Base-by-base conservation (phyloP, 2,888 invertebrate species). In the Prosopocoilus inquinatus region DNA sequence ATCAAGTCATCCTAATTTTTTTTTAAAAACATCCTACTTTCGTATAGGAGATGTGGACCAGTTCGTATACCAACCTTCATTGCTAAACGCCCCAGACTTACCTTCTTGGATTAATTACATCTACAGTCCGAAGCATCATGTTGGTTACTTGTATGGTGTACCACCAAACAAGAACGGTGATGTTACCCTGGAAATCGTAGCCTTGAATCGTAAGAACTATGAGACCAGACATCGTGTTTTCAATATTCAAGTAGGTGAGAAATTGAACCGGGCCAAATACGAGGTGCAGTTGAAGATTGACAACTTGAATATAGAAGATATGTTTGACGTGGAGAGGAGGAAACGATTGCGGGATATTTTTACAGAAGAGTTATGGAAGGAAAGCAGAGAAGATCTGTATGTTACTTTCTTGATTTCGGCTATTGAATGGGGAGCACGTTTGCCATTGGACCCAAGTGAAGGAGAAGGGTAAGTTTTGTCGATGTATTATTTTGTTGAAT, bases 261-360 rank as follows among this genome's bases (percentile, higher is more conserved):
- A 89, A 68, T 77, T 81, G 55, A 84, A 83, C 62, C 82, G 86
- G 59, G 86, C 90, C 0, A 84, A 83, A 41, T 86, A 88, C 70
- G 87, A 93, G 68, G 87, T 94, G 3, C 89, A 92, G 71, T 79
- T 95, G 69, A 94, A 94, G 78, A 91, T 95, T 46, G 90, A 93
- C 73, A 94, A 94, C 75, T 78, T 94, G 16, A 93, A 94, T 70
- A 90, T 94, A 50, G 91, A 93, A 62, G 93, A 95, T 70, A 80
- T 94, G 70, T 87, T 94, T 71, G 88, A 91, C 74, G 82, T 64
- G 62, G 77, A 76, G 62, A 81, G 88, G 54, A 88, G 91, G 78
- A 86, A 87, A 34, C 83, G 85, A 33, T 77, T 95, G 3, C 84
- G 90, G 61, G 88, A 90, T 65, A 86, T 94, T 50, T 88, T 94